Evolutionary conservation across 2,113 vertebrate genomes (phyloP).

Genomic region (Meriones unguiculatus): DNA sequence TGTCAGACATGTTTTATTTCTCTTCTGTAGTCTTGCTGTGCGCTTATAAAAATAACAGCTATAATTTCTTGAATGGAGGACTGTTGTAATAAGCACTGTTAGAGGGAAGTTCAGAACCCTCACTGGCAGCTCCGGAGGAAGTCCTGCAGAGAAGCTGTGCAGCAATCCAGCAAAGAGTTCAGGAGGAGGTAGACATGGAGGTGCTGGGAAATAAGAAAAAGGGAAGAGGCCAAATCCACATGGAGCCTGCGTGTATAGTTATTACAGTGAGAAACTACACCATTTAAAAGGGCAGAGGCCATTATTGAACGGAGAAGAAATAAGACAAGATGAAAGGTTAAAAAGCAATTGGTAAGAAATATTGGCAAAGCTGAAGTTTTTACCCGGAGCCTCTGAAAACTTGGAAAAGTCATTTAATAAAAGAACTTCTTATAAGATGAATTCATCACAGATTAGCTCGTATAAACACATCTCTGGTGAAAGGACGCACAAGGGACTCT

Average conservation of each 20-base stretch:
- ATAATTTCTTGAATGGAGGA: constrained; percentile 35
- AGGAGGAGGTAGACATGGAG: not conserved
- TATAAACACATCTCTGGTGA: not conserved
- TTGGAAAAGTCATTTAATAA: not conserved
- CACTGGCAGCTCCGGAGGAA: not conserved
- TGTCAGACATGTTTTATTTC: not conserved
- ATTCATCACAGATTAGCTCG: not conserved
- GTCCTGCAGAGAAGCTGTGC: not conserved
- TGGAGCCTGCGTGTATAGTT: not conserved
- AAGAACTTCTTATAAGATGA: not conserved
- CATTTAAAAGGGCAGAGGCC: not conserved
- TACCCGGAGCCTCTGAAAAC: not conserved
- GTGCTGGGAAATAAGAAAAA: not conserved
- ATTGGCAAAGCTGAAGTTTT: not conserved
- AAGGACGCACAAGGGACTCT: not conserved
- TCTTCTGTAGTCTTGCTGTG: not conserved
- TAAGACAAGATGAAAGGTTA: not conserved
- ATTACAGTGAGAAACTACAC: not conserved
- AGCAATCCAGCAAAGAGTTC: not conserved
- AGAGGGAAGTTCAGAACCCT: not conserved
- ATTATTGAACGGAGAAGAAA: not conserved
- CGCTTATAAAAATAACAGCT: constrained; percentile 57
- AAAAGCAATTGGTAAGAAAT: constrained; percentile 30
- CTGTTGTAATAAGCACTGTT: constrained; percentile 11
- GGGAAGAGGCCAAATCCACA: not conserved